Conservation (phyloP, 2,888 invertebrate genomes). For the Nemurella pictetii region DNA sequence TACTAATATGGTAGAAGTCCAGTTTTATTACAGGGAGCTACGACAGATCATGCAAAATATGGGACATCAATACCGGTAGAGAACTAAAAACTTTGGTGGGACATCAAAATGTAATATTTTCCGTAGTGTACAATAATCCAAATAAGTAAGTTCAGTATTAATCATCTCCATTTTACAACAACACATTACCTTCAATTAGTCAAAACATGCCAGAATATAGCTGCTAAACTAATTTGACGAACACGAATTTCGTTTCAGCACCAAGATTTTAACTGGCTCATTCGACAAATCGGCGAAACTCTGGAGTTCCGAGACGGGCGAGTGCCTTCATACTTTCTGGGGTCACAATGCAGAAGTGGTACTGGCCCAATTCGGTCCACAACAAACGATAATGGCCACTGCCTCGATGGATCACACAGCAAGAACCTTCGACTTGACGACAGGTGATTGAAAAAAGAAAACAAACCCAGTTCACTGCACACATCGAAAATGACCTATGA, state of each 20-base stretch:
- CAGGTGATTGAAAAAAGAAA: slow-evolving; percentile 62
- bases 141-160: slow-evolving; percentile 61
- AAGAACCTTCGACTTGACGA: slow-evolving; percentile 69
- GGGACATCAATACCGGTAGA: slow-evolving; percentile 70
- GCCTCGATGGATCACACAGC: slow-evolving; percentile 78
- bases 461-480: too few species aligned
- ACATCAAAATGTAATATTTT: slow-evolving; percentile 81
- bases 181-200: not conserved
- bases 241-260: slow-evolving; percentile 53
- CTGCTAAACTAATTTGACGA: not conserved
- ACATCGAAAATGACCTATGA: too few species aligned
- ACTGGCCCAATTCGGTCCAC: slow-evolving; percentile 68
- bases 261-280: slow-evolving; percentile 75
- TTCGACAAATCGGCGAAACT: slow-evolving; percentile 78
- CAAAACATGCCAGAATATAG: not conserved
- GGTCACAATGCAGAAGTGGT: slow-evolving; percentile 79
- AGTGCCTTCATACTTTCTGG: slow-evolving; percentile 67
- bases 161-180: not conserved
- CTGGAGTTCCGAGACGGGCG: slow-evolving; percentile 70
- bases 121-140: slow-evolving; percentile 77
- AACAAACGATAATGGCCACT: slow-evolving; percentile 67
- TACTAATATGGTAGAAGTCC: slow-evolving; percentile 38
- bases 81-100: slow-evolving; percentile 71
- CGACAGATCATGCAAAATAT: slow-evolving; percentile 81
- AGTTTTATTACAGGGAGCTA: slow-evolving; percentile 83